phyloP scores from a whole-genome alignment of 1,140 invertebrate genomes.

The Grapholita molesta region DNA sequence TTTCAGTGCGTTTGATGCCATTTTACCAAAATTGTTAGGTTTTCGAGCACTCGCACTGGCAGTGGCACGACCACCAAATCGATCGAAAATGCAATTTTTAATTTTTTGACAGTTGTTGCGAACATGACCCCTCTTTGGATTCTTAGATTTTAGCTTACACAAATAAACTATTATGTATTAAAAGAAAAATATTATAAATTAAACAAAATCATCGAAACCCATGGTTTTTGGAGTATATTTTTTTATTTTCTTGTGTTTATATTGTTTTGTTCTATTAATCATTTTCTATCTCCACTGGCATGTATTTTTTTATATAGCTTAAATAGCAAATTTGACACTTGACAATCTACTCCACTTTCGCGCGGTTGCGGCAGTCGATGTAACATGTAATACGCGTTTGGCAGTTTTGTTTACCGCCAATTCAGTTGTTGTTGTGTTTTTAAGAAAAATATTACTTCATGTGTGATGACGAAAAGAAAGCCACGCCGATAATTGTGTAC shows the following conservation, averaged over 20 bases:
- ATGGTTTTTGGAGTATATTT: no score
- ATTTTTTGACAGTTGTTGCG: not conserved
- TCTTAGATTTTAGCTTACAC: not conserved
- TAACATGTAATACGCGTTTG: not conserved
- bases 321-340: not conserved
- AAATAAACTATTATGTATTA: no score
- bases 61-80: not conserved
- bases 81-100: conserved; percentile 13
- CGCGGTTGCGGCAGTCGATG: not conserved
- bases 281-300: no score
- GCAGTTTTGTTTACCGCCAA: conserved; percentile 10
- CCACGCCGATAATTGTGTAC: not conserved
- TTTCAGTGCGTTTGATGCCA: conserved; percentile 63
- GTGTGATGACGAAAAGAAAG: conserved; percentile 4
- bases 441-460: not conserved
- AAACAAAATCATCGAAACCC: no score
- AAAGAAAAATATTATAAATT: no score
- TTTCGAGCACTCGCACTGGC: conserved; percentile 1
- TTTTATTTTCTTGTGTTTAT: no score
- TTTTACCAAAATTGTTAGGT: conserved; percentile 40
- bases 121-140: not conserved
- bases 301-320: not conserved
- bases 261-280: no score
- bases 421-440: conserved; percentile 1
- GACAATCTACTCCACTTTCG: not conserved